Percentiles rank a stretch among this genome's conserved stretches.
Evolutionary conservation across 2,888 invertebrate genomes (phyloP).

Genomic region (Acanthosepion esculentum): DNA sequence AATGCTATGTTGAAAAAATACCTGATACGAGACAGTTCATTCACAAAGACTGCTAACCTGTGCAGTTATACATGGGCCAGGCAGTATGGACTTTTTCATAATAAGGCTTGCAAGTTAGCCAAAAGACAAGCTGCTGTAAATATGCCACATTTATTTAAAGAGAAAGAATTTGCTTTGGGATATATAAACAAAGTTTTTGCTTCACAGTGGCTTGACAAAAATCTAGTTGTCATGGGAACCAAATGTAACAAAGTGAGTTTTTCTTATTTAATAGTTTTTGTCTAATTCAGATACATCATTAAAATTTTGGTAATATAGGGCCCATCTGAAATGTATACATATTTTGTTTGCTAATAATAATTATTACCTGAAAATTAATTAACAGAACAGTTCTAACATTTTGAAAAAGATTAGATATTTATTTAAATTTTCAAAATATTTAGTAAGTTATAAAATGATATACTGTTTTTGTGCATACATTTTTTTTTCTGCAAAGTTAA

Average conservation of each 20-base stretch:
- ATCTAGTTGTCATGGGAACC: slow-evolving; percentile 96
- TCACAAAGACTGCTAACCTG: neutral
- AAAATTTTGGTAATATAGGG: neutral
- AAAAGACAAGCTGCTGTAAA: slow-evolving; percentile 48
- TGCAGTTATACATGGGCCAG: slow-evolving; percentile 38
- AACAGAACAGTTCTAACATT: no score
- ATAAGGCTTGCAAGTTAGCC: neutral
- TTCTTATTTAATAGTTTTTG: neutral
- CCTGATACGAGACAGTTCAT: neutral
- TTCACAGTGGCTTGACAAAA: slow-evolving; percentile 94
- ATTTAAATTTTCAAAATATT: no score
- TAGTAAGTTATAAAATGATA: no score
- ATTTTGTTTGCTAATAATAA: neutral
- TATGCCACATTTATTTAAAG: slow-evolving; percentile 67
- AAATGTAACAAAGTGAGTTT: slow-evolving; percentile 92
- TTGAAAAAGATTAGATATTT: no score
- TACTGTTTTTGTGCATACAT: no score
- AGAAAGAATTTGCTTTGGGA: slow-evolving; percentile 69
- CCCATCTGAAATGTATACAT: neutral
- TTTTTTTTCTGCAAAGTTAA: no score
- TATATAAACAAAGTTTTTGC: slow-evolving; percentile 82
- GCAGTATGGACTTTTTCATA: slow-evolving; percentile 35
- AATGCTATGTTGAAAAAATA: slow-evolving; percentile 39
- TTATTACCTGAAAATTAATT: no score
- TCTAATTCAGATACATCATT: neutral